Evolutionary conservation across 2,888 invertebrate genomes (phyloP).

Genomic region (Ochropleura plecta): DNA sequence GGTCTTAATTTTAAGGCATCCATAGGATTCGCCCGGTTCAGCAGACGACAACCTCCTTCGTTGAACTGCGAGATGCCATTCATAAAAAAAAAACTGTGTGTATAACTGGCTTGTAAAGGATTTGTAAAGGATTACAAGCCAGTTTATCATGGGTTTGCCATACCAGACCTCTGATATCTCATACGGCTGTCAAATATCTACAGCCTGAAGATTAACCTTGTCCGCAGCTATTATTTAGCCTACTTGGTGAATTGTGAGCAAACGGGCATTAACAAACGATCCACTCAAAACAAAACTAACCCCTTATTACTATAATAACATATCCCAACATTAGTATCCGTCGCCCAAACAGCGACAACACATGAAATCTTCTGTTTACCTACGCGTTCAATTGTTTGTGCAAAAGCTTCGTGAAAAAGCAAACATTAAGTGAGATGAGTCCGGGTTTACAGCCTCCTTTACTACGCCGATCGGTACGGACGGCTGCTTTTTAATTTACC

Average conservation of each 20-base stretch:
- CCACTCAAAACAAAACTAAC: slow-evolving; percentile 9
- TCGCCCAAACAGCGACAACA: slow-evolving; percentile 62
- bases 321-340: slow-evolving; percentile 38
- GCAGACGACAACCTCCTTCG: no score
- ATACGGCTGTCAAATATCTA: no score
- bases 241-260: neutral
- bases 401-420: slow-evolving; percentile 65
- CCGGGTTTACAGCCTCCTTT: slow-evolving; percentile 75
- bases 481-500: slow-evolving; percentile 88
- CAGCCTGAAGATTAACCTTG: no score
- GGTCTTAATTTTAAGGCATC: no score
- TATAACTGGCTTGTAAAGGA: no score
- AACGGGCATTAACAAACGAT: neutral
- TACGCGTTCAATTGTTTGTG: slow-evolving; percentile 72
- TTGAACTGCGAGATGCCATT: no score
- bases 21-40: no score
- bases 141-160: no score
- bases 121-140: no score
- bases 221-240: no score
- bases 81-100: no score
- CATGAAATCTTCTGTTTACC: slow-evolving; percentile 69
- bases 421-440: slow-evolving; percentile 73
- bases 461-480: slow-evolving; percentile 79
- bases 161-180: no score
- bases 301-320: slow-evolving; percentile 27